Base-by-base conservation (phyloP, 2,113 vertebrate species). In the Heterotis niloticus region DNA sequence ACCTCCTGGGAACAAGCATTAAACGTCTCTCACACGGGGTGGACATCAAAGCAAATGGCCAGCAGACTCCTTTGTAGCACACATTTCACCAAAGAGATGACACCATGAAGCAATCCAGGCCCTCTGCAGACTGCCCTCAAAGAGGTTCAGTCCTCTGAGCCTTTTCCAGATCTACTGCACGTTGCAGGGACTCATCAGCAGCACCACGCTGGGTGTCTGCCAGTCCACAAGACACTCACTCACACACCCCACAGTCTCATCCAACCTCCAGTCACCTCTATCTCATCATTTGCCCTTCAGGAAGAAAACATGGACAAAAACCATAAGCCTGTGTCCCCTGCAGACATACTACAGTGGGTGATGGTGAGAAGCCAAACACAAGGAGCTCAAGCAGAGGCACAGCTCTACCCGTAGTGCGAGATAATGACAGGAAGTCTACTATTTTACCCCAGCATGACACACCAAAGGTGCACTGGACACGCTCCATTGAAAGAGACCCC, bases 191-290 rank as follows among this genome's bases (percentile, higher is more conserved):
- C 64, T 77, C 44, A n/a, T 66, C 64, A 54, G 64, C 26, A 52
- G n/a, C 23, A 77, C 44, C 23, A 10, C 23, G 5, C 62, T 66
- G n/a, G 64, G 7, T 14, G 54, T 24, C 1, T 9, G 52, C 28
- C 51, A 16, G 24, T 10, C 65, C 16, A 57, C 7, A 28, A 18
- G 0, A 34, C 16, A 54, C 28, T 52, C 51, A 54, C 2, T 34
- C 34, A 1, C 18, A 13, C 7, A 23, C 44, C 52, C 73, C n/a
- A 5, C 2, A 85, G 90, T 89, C 88, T 87, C 0, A 83, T 84
- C 87, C 86, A 78, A 57, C 86, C 88, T 86, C 87, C 85, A 84
- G 89, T 88, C 91, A 93, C 89, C 90, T 93, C 90, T 90, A 54
- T 87, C 90, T 90, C 88, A 86, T 84, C 18, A 16, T 81, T 82